Conservation (phyloP, 2,113 vertebrate species). For the Platysternon megacephalum region DNA sequence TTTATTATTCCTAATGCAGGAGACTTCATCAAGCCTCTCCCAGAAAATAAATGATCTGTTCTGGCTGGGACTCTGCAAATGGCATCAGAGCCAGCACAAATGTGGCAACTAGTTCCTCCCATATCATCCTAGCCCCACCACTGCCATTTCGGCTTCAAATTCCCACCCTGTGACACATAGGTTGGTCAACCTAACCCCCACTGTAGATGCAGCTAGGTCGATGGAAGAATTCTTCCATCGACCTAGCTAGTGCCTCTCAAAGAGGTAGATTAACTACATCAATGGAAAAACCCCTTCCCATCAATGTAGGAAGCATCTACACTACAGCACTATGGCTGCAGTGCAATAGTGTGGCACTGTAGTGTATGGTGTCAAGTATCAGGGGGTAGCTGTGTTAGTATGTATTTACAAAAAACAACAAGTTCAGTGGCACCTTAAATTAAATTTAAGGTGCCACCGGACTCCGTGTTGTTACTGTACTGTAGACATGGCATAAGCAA, state of each 20-base stretch:
- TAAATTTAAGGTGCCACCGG: no score
- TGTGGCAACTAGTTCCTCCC: not conserved
- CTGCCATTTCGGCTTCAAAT: not conserved
- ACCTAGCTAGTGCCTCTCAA: not conserved
- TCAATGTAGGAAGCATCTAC: not conserved
- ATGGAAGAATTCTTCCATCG: not conserved
- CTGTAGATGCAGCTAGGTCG: not conserved
- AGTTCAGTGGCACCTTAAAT: no score
- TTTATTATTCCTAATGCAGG: not conserved
- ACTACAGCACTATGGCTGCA: no score
- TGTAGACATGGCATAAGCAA: not conserved
- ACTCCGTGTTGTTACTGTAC: not conserved
- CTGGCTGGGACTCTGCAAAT: not conserved
- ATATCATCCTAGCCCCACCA: not conserved
- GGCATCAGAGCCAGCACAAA: no score
- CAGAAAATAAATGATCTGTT: not conserved
- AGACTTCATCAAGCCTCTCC: not conserved
- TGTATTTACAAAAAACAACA: no score
- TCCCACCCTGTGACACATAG: not conserved
- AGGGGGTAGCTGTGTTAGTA: no score
- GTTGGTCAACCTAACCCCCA: not conserved
- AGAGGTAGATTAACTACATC: not conserved
- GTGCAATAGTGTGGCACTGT: no score
- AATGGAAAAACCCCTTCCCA: not conserved
- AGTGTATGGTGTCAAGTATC: no score